phyloP scores from a whole-genome alignment of 2,797 vertebrate species.

The Sternotherus odoratus region DNA sequence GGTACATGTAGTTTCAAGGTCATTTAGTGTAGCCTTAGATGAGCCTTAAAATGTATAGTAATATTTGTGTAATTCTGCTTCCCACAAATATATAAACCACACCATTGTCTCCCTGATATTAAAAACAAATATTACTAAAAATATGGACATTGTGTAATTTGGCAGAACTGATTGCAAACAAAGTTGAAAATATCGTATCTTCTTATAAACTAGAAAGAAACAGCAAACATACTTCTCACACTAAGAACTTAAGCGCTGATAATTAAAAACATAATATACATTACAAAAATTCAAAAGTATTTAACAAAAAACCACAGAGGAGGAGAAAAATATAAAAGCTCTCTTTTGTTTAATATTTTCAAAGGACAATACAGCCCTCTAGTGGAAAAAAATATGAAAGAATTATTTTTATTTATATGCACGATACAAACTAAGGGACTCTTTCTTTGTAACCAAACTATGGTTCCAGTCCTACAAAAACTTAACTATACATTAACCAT shows the following conservation, averaged over 20 bases:
- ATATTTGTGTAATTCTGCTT: conserved; percentile 43
- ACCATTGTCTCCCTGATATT: conserved; percentile 46
- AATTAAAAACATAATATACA: conserved; percentile 43
- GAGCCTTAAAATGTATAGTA: conserved; percentile 27
- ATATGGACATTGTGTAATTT: conserved; percentile 40
- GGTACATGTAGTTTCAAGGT: not conserved
- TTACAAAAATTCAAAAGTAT: conserved; percentile 51
- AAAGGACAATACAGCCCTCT: conserved; percentile 80
- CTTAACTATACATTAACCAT: not conserved
- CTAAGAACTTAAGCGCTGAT: conserved; percentile 36
- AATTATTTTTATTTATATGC: fast-evolving
- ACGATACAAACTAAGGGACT: fast-evolving
- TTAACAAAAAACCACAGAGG: conserved; percentile 57
- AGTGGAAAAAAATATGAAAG: conserved; percentile 40
- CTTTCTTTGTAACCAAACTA: not conserved
- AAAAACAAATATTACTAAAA: conserved; percentile 36
- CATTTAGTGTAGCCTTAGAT: not conserved
- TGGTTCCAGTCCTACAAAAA: not conserved
- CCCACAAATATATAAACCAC: not conserved
- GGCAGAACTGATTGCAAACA: conserved; percentile 10
- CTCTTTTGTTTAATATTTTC: conserved; percentile 60
- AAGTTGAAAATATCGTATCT: conserved; percentile 23
- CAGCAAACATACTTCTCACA: conserved; percentile 18
- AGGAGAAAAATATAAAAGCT: not conserved
- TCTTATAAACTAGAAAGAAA: conserved; percentile 50